Base-by-base conservation (phyloP, 2,797 vertebrate genomes). In the Megalops cyprinoides region DNA sequence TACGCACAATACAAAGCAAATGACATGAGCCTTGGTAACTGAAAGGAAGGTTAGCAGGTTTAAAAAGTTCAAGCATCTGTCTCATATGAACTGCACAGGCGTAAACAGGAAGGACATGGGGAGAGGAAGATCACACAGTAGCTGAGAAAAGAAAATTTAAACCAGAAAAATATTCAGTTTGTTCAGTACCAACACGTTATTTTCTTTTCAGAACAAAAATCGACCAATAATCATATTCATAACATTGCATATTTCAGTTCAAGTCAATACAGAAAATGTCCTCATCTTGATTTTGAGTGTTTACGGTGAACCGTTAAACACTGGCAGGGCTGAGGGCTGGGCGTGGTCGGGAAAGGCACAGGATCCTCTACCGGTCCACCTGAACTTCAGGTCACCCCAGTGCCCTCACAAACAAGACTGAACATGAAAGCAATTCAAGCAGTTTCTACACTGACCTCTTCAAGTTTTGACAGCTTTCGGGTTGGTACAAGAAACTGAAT, bases 401-500 rank as follows among this genome's bases (percentile, higher is more conserved):
- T 39, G 58, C 46, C 60, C 44, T 51, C 58, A 79, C 60, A 65
- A 65, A 62, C 77, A 79, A 46, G 23, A 77, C 8, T 73, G 78
- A 67, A 73, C 15, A 79, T 20, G 20, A 55, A 49, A 74, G 44
- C 42, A 46, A 75, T 73, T 65, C 78, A 79, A 78, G 73, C 39
- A 60, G 82, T 73, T 81, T 46, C 88, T 88, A 89, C 86, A 91
- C 88, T 90, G 86, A 91, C 90, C 89, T 90, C 90, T 90, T 91
- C 80, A 88, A 55, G 88, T 85, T 90, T 83, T 88, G 85, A 87
- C 86, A 87, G 87, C 83, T 89, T 87, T 91, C 89, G 82, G 89
- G 87, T 85, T 94, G 93, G 90, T 94, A 94, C 93, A 94, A 94
- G 93, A 94, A 94, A 94, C 93, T 94, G 93, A 94, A 94, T 94